Evolutionary conservation across 2,888 invertebrate genomes (phyloP), one percentile per base, ranked within the genome.

Genomic region (Pandemis corylana): DNA sequence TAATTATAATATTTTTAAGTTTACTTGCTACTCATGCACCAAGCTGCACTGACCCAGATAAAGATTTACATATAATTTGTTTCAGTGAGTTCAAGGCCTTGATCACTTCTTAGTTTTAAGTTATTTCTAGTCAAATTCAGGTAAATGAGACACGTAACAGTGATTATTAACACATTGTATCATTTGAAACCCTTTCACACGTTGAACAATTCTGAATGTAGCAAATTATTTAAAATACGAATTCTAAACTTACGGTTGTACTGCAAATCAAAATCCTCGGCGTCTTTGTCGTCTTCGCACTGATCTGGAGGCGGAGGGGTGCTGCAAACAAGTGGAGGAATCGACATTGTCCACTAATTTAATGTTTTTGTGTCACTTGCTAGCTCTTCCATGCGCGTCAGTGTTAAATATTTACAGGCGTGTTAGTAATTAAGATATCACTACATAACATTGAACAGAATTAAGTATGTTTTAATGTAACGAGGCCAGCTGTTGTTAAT

Each of bases 271-370:
- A 91, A 94, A 78, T 95, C 94, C 78, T 91, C 93, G 72, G 85
- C 87, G 75, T 96, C 96, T 85, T 96, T 96, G 76, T 96, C 96
- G 76, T 95, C 95, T 72, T 96, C 96, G 77, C 95, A 95, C 83
- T 95, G 95, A 79, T 96, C 96, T 76, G 96, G 94, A 76, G 96
- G 96, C 77, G 96, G 96, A 82, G 96, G 96, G 81, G 96, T 96
- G 76, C 95, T 95, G 81, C 96, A 96, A 82, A 96, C 95, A 80
- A 96, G 92, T 77, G 96, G 96, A 87, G 96, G 96, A 87, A 96
- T 95, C 84, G 95, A 95, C 96, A 96, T 96, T 83, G 83, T 92
- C 79, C 76, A 78, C 78, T 77, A 82, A 78, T 77, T 80, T 81
- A 78, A 80, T 76, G 56, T 41, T 41, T 15, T 63, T 36, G 51